A percentile compares a stretch with the other conserved stretches of the same genome.
Evolutionary conservation across 2,797 vertebrate genomes (phyloP).

Genomic region (Xerus rutilus): DNA sequence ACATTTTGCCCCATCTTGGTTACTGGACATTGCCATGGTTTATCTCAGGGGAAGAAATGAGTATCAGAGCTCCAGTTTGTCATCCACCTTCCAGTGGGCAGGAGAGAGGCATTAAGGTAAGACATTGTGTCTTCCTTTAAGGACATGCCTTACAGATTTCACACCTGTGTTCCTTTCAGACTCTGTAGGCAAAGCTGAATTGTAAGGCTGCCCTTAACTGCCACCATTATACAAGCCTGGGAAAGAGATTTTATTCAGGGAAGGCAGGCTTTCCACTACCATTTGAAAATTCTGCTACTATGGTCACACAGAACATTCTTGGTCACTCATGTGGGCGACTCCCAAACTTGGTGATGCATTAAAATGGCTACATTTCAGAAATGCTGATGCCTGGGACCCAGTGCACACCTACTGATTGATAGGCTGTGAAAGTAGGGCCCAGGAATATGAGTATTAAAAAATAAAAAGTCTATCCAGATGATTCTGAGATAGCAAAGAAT

Average conservation of each 20-base stretch:
- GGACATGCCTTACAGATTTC: accelerated
- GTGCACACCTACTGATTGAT: neutral
- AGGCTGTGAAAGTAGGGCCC: neutral
- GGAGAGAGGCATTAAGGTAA: neutral
- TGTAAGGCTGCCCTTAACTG: neutral
- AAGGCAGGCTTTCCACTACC: neutral
- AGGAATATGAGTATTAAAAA: neutral
- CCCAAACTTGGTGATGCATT: neutral
- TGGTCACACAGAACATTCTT: neutral
- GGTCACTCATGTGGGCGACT: neutral
- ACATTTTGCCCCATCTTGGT: neutral
- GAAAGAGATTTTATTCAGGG: neutral
- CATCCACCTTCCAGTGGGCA: neutral
- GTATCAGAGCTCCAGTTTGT: neutral
- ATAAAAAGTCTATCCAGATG: neutral
- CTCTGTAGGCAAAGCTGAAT: no score
- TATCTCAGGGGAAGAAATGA: neutral
- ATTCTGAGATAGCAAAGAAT: neutral
- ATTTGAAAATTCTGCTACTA: neutral
- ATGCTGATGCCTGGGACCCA: neutral
- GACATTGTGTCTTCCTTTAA: neutral
- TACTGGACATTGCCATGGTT: neutral
- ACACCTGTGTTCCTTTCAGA: neutral
- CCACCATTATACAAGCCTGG: neutral
- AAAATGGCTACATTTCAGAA: neutral